These are phyloP conservation scores for Dione juno DNA, from an alignment of 2,888 invertebrate genomes.

Conservation along the genomic window DNA sequence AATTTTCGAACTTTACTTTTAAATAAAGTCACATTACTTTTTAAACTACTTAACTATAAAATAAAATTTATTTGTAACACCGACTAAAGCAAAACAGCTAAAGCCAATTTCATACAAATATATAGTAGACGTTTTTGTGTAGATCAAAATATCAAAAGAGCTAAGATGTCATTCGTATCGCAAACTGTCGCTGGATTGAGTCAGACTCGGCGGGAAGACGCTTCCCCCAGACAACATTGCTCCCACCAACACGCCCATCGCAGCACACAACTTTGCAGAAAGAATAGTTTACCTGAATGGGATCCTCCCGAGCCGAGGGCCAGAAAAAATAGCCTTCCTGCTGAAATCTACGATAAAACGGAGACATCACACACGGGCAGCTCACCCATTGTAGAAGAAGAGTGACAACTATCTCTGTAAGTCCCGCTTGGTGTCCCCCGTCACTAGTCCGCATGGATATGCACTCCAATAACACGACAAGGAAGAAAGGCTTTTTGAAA, in stretches of 20 bases:
- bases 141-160: conserved; percentile 39
- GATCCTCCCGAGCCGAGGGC: conserved; percentile 74
- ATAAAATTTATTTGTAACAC: background rate
- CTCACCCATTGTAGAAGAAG: conserved; percentile 65
- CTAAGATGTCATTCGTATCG: conserved; percentile 81
- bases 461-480: conserved; percentile 67
- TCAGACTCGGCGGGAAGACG: conserved; percentile 73
- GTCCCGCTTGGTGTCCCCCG: conserved; percentile 74
- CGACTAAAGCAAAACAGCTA: background rate
- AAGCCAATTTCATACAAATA: background rate
- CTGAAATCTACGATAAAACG: conserved; percentile 70
- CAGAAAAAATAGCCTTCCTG: conserved; percentile 78
- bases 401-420: conserved; percentile 79
- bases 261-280: conserved; percentile 69
- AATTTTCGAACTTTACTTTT: conserved; percentile 24
- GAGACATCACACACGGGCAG: conserved; percentile 53
- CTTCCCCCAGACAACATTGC: conserved; percentile 76
- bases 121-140: conserved; percentile 38
- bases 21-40: conserved; percentile 25
- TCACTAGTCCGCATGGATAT: conserved; percentile 77
- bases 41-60: conserved; percentile 20
- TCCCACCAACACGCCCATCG: conserved; percentile 77
- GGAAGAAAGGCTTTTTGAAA: conserved; percentile 71
- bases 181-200: conserved; percentile 83
- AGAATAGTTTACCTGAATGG: conserved; percentile 80